Evolutionary conservation across 2,888 invertebrate species (phyloP).

Genomic region (Pecten maximus): DNA sequence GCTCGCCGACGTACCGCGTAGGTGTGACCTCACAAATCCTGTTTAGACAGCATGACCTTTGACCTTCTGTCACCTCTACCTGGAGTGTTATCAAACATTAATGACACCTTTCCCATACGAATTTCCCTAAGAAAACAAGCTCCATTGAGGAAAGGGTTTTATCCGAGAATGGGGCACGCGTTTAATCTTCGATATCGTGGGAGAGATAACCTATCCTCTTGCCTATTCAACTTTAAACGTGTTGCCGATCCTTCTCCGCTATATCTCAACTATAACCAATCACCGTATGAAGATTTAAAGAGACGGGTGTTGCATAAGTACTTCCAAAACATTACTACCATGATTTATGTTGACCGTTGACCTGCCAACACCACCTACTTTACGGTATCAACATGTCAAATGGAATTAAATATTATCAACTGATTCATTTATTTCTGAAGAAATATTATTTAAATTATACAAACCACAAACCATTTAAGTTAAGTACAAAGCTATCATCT

Average conservation of each 20-base stretch:
- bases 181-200: neutral
- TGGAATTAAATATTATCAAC: neutral
- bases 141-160: slow-evolving; percentile 4
- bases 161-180: neutral
- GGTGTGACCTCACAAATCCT: slow-evolving; percentile 33
- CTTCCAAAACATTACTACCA: too few species aligned
- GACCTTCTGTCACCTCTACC: neutral
- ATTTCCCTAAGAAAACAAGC: neutral
- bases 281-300: neutral
- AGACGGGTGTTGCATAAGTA: neutral
- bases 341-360: neutral
- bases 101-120: slow-evolving; percentile 4
- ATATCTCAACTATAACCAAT: neutral
- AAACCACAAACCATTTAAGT: too few species aligned
- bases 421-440: neutral
- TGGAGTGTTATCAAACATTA: slow-evolving; percentile 23
- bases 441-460: too few species aligned
- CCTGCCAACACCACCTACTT: neutral
- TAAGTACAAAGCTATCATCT: too few species aligned
- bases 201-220: neutral
- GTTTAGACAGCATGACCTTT: slow-evolving; percentile 29
- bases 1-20: neutral
- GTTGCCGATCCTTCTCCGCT: neutral
- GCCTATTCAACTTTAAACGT: neutral
- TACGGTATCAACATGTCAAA: too few species aligned